Base-by-base conservation (phyloP, 1,140 invertebrate species). In the Alviniconcha marisindica region DNA sequence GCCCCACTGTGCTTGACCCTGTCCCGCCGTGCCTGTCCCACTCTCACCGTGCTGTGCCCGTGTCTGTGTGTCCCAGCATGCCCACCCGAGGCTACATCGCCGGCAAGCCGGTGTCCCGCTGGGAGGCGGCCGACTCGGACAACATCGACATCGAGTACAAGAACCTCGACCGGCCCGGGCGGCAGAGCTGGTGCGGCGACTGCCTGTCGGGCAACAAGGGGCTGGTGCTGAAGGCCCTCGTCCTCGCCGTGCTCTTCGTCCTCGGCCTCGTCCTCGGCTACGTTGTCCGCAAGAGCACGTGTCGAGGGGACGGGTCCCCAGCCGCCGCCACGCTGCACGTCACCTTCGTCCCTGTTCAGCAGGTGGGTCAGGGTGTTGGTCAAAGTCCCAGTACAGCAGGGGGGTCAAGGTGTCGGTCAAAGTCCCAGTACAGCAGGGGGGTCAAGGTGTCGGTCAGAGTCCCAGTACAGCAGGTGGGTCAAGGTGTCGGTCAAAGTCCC, bases 121-220 rank as follows among this genome's bases (percentile, higher is more conserved):
- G 90, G 89, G 91, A 91, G 48, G 90, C 91, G 12, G 88, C 91
- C 10, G 91, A 91, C 48, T 89, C 91, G 0, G 91, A 91, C 83
- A 91, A 90, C 77, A 91, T 91, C 44, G 91, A 91, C 87, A 91
- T 91, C 69, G 90, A 91, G 66, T 91, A 91, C 66, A 89, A 90
- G 74, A 90, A 91, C 82, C 82, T 91, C 2, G 91, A 91, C 77
- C 79, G 83, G 51, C 84, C 86, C 12, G 81, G 66, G 5, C 44
- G 73, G 15, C 80, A 85, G 40, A 42, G 77, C 18, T 81, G 24
- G 77, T 83, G 76, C 48, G 73, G 60, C 18, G 82, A 85, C 21
- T 87, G 86, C 69, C 81, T 85, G 51, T 40, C 48, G 42, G 86
- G 86, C 0, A 69, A 56, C 24, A 87, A 85, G 69, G 86, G 84